These are phyloP conservation scores for Phaethornis superciliosus DNA, from an alignment of 2,113 vertebrate genomes.

Conservation along the genomic window DNA sequence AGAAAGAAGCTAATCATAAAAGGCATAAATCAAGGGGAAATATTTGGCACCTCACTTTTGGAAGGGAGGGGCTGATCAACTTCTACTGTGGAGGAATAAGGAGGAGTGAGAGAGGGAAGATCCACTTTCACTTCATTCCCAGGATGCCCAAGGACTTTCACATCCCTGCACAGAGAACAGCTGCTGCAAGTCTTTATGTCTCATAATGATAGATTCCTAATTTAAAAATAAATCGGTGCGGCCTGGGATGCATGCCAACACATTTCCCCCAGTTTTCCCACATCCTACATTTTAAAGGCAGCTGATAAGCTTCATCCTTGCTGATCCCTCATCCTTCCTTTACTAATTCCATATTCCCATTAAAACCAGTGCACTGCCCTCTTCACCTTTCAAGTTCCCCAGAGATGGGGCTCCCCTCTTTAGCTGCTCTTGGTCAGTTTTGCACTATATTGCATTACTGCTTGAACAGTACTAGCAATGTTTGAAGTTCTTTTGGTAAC, in stretches of 20 bases:
- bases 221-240: constrained; percentile 66
- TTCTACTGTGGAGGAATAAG: neutral
- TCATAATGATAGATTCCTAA: constrained; percentile 61
- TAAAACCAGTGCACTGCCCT: constrained; percentile 25
- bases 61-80: neutral
- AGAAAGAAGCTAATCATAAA: neutral
- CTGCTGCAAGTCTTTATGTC: constrained; percentile 49
- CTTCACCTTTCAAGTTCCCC: neutral
- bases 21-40: neutral
- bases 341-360: constrained; percentile 24
- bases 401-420: neutral
- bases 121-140: neutral
- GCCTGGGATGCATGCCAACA: constrained; percentile 50
- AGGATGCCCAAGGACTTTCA: constrained; percentile 52
- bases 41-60: neutral
- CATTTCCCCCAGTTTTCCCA: constrained; percentile 63
- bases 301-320: constrained; percentile 46
- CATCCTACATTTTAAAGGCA: constrained; percentile 64
- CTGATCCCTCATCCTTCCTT: constrained; percentile 37
- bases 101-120: neutral
- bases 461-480: neutral
- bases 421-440: neutral
- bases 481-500: neutral
- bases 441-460: neutral
- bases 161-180: constrained; percentile 43